These are phyloP conservation scores for Mylabris phalerata DNA, from an alignment of 1,140 invertebrate genomes.

Conservation along the genomic window DNA sequence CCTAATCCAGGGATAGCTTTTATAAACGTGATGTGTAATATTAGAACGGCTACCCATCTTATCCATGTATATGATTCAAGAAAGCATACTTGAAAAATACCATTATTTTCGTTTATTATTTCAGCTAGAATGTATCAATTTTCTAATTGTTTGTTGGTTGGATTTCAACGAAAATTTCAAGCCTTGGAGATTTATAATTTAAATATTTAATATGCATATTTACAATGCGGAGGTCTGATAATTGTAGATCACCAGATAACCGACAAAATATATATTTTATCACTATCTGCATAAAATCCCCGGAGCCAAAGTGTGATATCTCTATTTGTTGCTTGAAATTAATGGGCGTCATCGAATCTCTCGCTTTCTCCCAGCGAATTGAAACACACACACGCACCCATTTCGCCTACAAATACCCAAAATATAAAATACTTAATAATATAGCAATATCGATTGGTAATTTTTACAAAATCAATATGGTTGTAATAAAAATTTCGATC, in stretches of 20 bases:
- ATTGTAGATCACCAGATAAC: conserved; percentile 11
- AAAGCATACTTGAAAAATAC: too few relatives aligned
- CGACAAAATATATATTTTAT: conserved; percentile 4
- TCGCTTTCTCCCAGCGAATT: too few relatives aligned
- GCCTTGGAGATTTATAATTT: neutral
- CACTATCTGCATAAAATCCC: conserved; percentile 13
- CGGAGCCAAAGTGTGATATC: conserved; percentile 8
- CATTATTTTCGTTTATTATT: too few relatives aligned
- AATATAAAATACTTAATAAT: too few relatives aligned
- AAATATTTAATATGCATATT: conserved; percentile 10
- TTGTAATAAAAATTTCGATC: too few relatives aligned
- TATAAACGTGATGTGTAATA: conserved; percentile 24
- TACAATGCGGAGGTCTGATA: conserved; percentile 1
- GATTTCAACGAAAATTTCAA: too few relatives aligned
- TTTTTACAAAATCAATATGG: too few relatives aligned
- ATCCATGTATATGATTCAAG: conserved; percentile 25
- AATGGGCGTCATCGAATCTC: conserved; percentile 14
- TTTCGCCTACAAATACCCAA: neutral
- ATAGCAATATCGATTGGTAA: too few relatives aligned
- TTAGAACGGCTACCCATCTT: conserved; percentile 24
- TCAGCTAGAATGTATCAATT: too few relatives aligned
- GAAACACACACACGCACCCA: neutral
- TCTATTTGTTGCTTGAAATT: conserved; percentile 18
- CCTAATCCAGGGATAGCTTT: conserved; percentile 29
- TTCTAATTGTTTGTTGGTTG: too few relatives aligned